Conservation (phyloP, 1,140 invertebrate genomes). For the Delia radicum region DNA sequence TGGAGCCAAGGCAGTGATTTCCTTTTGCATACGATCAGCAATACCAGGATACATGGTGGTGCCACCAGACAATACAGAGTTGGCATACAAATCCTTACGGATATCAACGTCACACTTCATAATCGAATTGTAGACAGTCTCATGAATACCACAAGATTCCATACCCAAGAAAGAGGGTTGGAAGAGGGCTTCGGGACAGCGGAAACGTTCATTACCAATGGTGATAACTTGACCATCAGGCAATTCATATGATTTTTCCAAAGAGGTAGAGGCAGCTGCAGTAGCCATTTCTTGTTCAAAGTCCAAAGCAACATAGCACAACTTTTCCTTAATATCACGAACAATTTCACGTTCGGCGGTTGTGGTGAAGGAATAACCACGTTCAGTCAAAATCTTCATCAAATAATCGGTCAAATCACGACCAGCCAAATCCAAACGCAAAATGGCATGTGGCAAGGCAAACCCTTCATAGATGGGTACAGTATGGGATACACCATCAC, state of each 20-base stretch:
- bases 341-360: conserved; percentile 95
- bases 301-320: conserved; percentile 88
- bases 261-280: conserved; percentile 72
- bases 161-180: conserved; percentile 79
- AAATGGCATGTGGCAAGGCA: conserved; percentile 77
- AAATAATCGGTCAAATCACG: conserved; percentile 94
- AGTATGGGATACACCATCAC: too few species aligned
- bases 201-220: conserved; percentile 86
- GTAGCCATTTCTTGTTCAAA: conserved; percentile 91
- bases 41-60: conserved; percentile 87
- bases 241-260: conserved; percentile 83
- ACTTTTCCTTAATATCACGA: conserved; percentile 91
- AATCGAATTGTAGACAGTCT: conserved; percentile 86
- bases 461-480: too few species aligned
- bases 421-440: conserved; percentile 86
- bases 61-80: conserved; percentile 79
- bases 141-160: conserved; percentile 81
- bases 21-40: conserved; percentile 87
- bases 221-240: conserved; percentile 78
- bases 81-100: conserved; percentile 77
- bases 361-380: conserved; percentile 95
- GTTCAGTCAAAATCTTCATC: conserved; percentile 94
- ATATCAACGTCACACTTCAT: conserved; percentile 89
- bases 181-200: conserved; percentile 84
- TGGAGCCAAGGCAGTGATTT: conserved; percentile 83